phyloP scores from a whole-genome alignment of 1,140 invertebrate genomes.

The Microplitis demolitor region DNA sequence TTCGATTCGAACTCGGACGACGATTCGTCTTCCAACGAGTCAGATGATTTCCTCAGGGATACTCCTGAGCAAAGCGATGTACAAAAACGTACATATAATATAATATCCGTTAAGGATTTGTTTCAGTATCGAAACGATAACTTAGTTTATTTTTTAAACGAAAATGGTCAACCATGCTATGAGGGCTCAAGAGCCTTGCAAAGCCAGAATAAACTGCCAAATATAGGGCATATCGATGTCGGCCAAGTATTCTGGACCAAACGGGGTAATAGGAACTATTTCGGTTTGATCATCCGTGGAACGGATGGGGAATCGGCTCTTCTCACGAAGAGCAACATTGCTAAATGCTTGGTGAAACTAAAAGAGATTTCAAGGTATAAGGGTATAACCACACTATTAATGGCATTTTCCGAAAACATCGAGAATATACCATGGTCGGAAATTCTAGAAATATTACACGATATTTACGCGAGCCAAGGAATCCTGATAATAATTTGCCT shows the following conservation, averaged over 20 bases:
- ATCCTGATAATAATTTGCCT: background rate
- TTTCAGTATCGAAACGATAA: conserved; percentile 8
- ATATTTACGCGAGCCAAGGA: background rate
- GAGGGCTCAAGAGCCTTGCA: background rate
- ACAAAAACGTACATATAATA: background rate
- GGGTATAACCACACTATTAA: background rate
- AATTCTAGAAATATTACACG: background rate
- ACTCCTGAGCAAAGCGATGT: background rate
- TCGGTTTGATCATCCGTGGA: background rate
- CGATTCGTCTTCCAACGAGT: background rate
- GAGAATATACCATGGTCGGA: background rate
- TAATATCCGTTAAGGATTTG: background rate
- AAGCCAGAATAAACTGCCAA: background rate
- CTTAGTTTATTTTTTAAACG: background rate
- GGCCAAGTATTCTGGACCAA: background rate
- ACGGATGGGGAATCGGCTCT: background rate
- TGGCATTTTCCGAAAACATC: background rate
- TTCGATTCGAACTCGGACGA: background rate
- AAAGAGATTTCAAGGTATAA: background rate
- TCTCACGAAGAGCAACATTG: background rate
- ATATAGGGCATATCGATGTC: too few species aligned
- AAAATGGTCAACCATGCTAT: background rate
- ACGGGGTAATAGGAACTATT: background rate
- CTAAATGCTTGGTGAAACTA: background rate
- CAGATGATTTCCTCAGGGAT: background rate